Conservation (phyloP, 2,797 vertebrate species). For the Todus mexicanus region DNA sequence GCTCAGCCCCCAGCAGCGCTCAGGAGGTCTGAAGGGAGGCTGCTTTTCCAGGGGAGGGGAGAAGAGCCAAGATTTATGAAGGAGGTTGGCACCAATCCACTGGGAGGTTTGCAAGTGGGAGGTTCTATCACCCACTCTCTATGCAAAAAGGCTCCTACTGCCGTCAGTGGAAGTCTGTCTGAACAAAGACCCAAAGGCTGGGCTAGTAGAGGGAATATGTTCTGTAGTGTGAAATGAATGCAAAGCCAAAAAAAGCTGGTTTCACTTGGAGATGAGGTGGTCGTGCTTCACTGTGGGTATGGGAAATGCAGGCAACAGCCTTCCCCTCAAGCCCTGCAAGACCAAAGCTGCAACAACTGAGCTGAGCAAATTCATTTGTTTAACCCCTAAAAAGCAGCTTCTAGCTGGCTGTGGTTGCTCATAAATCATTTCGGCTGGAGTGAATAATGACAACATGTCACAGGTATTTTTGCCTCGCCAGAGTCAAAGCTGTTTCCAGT, state of each 20-base stretch:
- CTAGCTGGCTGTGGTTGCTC: not conserved
- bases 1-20: not conserved
- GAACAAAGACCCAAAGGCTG: constrained; percentile 33
- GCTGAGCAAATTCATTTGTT: not conserved
- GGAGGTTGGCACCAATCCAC: not conserved
- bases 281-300: not conserved
- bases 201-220: constrained; percentile 3
- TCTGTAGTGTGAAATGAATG: not conserved
- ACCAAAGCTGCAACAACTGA: not conserved
- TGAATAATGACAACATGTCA: not conserved
- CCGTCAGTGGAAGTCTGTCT: constrained; percentile 5
- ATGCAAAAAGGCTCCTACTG: constrained; percentile 22
- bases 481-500: not conserved
- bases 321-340: not conserved
- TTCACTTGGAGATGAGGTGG: not conserved
- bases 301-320: not conserved
- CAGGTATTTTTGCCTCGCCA: not conserved
- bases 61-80: not conserved
- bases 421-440: not conserved
- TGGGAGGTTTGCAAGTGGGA: constrained; percentile 5
- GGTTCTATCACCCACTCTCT: constrained; percentile 18
- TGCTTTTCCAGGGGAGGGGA: not conserved
- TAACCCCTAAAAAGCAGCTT: not conserved
- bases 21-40: not conserved
- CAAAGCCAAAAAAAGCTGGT: not conserved